Conservation (phyloP, 2,888 invertebrate species). For the Carpatolechia fugitivella region DNA sequence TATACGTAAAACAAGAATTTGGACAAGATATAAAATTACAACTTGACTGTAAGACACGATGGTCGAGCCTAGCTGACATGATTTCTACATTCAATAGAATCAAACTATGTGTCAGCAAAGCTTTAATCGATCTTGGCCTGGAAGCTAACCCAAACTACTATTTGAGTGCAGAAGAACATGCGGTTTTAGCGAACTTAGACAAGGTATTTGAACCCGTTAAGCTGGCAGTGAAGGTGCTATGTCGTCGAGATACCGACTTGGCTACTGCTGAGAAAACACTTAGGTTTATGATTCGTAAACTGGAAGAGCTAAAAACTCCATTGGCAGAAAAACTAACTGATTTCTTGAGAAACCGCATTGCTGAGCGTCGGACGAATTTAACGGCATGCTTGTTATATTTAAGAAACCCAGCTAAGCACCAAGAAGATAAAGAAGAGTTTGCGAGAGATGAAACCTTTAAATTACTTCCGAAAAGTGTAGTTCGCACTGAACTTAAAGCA, state of each 20-base stretch:
- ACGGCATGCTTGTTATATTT: slow-evolving; percentile 20
- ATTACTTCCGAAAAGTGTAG: slow-evolving; percentile 10
- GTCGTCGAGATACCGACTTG: slow-evolving; percentile 22
- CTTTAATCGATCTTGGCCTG: no score
- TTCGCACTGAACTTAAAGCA: slow-evolving; percentile 18
- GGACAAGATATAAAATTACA: no score
- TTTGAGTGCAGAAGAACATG: no score
- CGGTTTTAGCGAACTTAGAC: no score
- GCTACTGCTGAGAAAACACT: slow-evolving; percentile 23
- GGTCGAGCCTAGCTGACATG: no score
- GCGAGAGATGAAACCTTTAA: slow-evolving; percentile 18
- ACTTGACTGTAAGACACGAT: no score
- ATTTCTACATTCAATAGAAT: no score
- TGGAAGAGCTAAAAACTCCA: slow-evolving; percentile 24
- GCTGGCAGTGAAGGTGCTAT: slow-evolving; percentile 25
- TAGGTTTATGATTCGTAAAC: slow-evolving; percentile 25
- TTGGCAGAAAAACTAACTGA: slow-evolving; percentile 21
- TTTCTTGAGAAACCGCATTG: slow-evolving; percentile 22
- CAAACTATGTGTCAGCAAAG: no score
- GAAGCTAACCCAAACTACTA: no score
- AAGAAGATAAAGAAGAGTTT: slow-evolving; percentile 19
- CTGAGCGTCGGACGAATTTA: slow-evolving; percentile 21
- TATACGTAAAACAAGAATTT: no score
- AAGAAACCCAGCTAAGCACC: slow-evolving; percentile 15
- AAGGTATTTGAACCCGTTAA: no score